Percentiles rank a stretch among this genome's conserved stretches.
These are phyloP conservation scores for Hetaerina titia DNA, from an alignment of 2,888 invertebrate genomes.

Conservation along the genomic window DNA sequence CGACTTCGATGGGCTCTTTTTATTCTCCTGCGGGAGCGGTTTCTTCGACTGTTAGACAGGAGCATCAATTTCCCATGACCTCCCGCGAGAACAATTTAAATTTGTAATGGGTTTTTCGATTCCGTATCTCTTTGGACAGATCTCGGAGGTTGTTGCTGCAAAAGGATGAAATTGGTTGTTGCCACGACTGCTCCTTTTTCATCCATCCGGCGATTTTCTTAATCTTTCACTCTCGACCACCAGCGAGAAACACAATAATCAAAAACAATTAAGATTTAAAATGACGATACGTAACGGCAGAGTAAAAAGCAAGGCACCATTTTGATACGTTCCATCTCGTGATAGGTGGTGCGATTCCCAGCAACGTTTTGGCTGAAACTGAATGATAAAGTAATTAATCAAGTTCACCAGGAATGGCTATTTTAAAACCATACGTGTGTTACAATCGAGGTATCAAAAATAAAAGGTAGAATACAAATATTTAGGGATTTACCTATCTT, in stretches of 20 bases:
- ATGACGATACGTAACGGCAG: background rate
- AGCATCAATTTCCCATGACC: constrained; percentile 44
- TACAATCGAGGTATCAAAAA: no score
- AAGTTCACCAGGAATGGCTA: background rate
- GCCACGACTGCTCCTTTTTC: constrained; percentile 5
- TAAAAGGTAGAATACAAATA: no score
- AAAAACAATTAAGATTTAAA: constrained; percentile 60
- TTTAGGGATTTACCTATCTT: no score
- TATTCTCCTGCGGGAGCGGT: background rate
- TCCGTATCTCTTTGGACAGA: constrained; percentile 59
- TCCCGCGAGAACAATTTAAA: constrained; percentile 63
- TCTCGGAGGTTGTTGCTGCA: constrained; percentile 26
- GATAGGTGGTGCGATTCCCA: constrained; percentile 32
- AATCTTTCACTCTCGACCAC: constrained; percentile 37
- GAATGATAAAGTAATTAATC: constrained; percentile 17
- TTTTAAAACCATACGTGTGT: background rate
- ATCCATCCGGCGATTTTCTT: constrained; percentile 54
- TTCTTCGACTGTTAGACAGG: constrained; percentile 30
- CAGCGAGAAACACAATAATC: constrained; percentile 54
- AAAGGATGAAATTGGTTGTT: constrained; percentile 20
- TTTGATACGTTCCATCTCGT: constrained; percentile 52
- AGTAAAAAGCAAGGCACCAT: background rate
- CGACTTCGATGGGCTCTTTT: background rate
- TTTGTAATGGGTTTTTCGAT: constrained; percentile 46
- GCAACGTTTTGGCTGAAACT: background rate